These are phyloP conservation scores for Proales similis DNA, from an alignment of 1,140 invertebrate species.

Conservation along the genomic window DNA sequence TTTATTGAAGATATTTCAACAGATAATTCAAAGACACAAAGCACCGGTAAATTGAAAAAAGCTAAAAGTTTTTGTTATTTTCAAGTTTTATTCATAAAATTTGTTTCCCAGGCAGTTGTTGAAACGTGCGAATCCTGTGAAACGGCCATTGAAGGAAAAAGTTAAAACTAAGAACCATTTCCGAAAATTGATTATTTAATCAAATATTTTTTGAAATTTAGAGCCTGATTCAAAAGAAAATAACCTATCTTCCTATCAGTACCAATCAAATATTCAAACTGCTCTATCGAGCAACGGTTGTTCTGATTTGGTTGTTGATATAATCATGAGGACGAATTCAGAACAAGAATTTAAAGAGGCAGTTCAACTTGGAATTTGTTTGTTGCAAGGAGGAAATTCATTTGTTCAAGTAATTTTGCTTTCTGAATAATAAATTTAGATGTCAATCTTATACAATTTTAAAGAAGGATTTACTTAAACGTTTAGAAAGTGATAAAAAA, in stretches of 20 bases:
- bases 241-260: background rate
- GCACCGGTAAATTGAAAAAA: background rate
- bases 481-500: constrained; percentile 77
- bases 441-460: background rate
- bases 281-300: constrained; percentile 86
- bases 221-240: background rate
- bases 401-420: constrained; percentile 66
- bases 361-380: constrained; percentile 88
- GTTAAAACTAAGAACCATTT: constrained; percentile 7
- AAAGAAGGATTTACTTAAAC: constrained; percentile 64
- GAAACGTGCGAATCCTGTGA: background rate
- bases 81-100: background rate
- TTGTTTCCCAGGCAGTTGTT: background rate
- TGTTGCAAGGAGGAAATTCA: constrained; percentile 92
- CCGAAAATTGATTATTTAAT: too few species aligned
- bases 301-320: constrained; percentile 88
- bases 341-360: constrained; percentile 84
- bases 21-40: background rate
- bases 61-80: background rate
- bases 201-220: too few species aligned
- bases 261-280: constrained; percentile 59
- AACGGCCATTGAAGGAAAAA: constrained; percentile 1
- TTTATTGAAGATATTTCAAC: constrained; percentile 30
- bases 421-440: background rate
- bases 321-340: constrained; percentile 72